phyloP scores from a whole-genome alignment of 1,140 invertebrate species.

The Aphidius ervi region DNA sequence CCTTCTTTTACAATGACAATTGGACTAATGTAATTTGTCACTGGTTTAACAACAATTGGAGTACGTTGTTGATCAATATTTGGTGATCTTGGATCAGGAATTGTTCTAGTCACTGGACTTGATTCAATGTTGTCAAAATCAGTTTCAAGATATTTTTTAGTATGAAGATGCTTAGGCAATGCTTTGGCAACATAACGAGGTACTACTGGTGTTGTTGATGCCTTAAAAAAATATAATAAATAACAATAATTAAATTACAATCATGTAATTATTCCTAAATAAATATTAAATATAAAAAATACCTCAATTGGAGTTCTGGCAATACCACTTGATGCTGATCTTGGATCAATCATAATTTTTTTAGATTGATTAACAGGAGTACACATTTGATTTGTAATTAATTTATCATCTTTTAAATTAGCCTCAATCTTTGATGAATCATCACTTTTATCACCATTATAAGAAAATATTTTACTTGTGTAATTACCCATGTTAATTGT shows the following conservation, averaged over 20 bases:
- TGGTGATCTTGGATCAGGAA: constrained; percentile 28
- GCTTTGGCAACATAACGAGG: constrained; percentile 29
- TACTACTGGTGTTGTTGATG: constrained; percentile 25
- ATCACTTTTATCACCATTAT: constrained; percentile 1
- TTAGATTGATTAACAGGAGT: constrained; percentile 14
- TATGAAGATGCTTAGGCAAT: constrained; percentile 38
- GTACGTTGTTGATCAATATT: constrained; percentile 30
- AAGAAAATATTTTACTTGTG: constrained; percentile 10
- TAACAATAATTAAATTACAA: no score
- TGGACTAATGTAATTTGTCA: constrained; percentile 13
- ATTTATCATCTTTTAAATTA: neutral
- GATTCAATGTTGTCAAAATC: constrained; percentile 37
- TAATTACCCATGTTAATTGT: neutral
- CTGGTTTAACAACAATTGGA: constrained; percentile 32
- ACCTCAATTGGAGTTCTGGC: constrained; percentile 13
- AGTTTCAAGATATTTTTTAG: constrained; percentile 41
- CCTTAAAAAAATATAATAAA: neutral
- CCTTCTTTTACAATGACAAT: constrained; percentile 24
- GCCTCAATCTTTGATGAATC: neutral
- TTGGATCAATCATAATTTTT: constrained; percentile 17
- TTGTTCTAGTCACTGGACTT: constrained; percentile 23
- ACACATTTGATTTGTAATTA: constrained; percentile 10
- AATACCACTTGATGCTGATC: constrained; percentile 17
- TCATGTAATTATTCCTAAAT: neutral
- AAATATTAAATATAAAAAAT: constrained; percentile 12